Conservation (phyloP, 1,140 invertebrate genomes). For the Oryzaephilus surinamensis region DNA sequence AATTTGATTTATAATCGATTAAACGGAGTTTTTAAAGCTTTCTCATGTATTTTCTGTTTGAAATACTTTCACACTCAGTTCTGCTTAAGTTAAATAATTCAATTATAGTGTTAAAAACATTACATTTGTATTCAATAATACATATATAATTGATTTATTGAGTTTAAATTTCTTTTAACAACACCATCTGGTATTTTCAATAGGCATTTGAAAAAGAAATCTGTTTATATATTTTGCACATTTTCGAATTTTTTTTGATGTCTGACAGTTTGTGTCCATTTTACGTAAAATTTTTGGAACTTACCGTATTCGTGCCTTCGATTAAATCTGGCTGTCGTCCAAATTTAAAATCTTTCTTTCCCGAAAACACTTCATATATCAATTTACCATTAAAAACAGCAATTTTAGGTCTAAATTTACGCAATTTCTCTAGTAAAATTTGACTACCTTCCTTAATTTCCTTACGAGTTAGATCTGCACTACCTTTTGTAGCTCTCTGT, state of each 20-base stretch:
- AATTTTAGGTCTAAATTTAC: slow-evolving; percentile 89
- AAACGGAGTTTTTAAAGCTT: too few species aligned
- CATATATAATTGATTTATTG: too few species aligned
- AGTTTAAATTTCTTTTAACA: too few species aligned
- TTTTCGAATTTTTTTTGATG: slow-evolving; percentile 2
- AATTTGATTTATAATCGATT: too few species aligned
- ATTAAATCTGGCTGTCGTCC: slow-evolving; percentile 88
- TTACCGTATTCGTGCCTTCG: slow-evolving; percentile 88
- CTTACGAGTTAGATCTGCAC: slow-evolving; percentile 87
- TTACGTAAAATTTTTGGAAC: slow-evolving; percentile 28
- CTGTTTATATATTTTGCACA: too few species aligned
- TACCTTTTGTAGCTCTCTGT: slow-evolving; percentile 85
- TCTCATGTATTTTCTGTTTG: too few species aligned
- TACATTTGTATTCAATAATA: too few species aligned
- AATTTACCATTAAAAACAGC: slow-evolving; percentile 97
- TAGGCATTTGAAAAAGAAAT: too few species aligned
- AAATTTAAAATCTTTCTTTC: slow-evolving; percentile 95
- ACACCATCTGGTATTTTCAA: too few species aligned
- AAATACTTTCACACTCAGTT: too few species aligned
- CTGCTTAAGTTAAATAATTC: too few species aligned
- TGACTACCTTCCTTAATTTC: slow-evolving; percentile 95
- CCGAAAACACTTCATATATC: slow-evolving; percentile 95
- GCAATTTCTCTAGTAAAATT: slow-evolving; percentile 82
- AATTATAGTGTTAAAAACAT: too few species aligned
- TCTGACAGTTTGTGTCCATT: background rate